Evolutionary conservation across 2,113 vertebrate genomes (phyloP).

Genomic region (Platysteira castanea): DNA sequence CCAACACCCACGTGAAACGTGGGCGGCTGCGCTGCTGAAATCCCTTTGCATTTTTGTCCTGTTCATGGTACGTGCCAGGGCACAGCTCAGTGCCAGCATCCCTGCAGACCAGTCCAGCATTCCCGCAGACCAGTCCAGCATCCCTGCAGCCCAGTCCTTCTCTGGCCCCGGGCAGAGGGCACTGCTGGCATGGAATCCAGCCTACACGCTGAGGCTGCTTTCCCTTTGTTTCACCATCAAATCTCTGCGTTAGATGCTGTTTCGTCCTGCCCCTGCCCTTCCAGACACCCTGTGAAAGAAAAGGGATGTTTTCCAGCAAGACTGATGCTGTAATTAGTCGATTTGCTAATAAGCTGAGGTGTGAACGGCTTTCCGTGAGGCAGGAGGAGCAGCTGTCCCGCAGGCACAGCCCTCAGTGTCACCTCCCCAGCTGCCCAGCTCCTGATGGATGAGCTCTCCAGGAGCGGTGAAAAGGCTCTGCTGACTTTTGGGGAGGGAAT

Average conservation of each 20-base stretch:
- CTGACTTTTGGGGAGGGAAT: neutral
- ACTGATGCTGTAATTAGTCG: neutral
- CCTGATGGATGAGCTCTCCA: neutral
- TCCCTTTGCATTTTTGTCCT: neutral
- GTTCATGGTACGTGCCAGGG: neutral
- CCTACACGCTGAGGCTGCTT: neutral
- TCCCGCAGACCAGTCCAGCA: neutral
- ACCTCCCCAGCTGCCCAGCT: neutral
- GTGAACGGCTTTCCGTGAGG: neutral
- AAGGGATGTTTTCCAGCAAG: neutral
- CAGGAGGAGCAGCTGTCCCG: neutral
- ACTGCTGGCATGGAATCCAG: neutral
- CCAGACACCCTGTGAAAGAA: neutral
- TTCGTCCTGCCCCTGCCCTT: neutral
- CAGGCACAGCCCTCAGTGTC: neutral
- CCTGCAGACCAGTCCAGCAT: neutral
- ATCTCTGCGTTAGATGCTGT: neutral
- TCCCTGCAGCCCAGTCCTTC: neutral
- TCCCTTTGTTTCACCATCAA: neutral
- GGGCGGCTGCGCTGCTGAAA: neutral
- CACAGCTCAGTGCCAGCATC: neutral
- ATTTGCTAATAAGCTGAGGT: constrained; percentile 13
- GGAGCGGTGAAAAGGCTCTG: neutral
- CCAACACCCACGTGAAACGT: neutral
- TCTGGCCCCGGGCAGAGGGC: neutral